phyloP scores from a whole-genome alignment of 2,797 vertebrate species.

The Bradypodion ventrale region DNA sequence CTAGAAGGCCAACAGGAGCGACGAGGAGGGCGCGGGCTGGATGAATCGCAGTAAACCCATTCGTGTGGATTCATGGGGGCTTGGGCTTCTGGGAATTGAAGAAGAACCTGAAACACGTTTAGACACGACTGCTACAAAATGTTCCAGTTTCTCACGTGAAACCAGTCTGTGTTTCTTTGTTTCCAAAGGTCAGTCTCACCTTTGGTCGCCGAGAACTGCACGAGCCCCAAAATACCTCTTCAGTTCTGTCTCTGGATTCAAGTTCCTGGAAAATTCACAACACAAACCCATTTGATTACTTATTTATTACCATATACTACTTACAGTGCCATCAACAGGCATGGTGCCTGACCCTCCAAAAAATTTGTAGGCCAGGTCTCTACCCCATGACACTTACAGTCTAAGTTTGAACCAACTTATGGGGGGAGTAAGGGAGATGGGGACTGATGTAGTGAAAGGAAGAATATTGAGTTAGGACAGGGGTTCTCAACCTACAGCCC shows the following conservation, averaged over 20 bases:
- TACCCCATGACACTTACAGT: background rate
- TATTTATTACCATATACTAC: background rate
- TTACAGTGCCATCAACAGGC: background rate
- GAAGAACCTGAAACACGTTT: too few relatives aligned
- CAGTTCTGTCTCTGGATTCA: slow-evolving; percentile 95
- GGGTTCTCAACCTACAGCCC: too few relatives aligned
- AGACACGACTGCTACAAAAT: too few relatives aligned
- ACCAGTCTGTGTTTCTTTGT: background rate
- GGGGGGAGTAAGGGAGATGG: background rate
- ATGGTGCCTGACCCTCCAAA: too few relatives aligned
- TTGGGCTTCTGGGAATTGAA: too few relatives aligned
- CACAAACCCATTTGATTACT: background rate
- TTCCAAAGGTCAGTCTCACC: slow-evolving; percentile 72
- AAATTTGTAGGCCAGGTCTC: background rate
- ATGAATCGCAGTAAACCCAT: too few relatives aligned
- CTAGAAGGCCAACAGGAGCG: too few relatives aligned
- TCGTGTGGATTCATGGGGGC: too few relatives aligned
- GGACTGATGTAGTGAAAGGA: background rate
- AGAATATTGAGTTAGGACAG: background rate
- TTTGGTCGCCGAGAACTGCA: slow-evolving; percentile 93
- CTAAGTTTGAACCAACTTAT: too few relatives aligned
- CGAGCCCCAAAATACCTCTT: slow-evolving; percentile 96
- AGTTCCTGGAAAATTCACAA: slow-evolving; percentile 79
- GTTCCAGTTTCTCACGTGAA: background rate
- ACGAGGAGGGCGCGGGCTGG: too few relatives aligned